Base-by-base conservation (phyloP, 2,888 invertebrate genomes). In the Copidosoma aretas region DNA sequence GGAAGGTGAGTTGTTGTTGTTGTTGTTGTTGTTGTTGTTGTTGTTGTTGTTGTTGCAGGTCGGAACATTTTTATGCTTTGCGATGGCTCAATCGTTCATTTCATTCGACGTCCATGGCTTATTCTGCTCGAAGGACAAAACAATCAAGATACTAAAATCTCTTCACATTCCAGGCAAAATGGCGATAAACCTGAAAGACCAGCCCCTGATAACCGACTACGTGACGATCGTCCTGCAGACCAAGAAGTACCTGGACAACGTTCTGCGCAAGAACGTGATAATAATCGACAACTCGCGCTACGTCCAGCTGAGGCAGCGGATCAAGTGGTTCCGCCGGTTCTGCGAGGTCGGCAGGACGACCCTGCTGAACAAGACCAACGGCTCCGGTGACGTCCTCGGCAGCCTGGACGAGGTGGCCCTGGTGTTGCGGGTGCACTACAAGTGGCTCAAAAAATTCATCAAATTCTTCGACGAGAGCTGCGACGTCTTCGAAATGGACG, bases 341-440 rank as follows among this genome's bases (percentile, higher is more conserved):
- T 75, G 84, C 15, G 81, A 81, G 67, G 74, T 86, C 4, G 86
- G 88, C 22, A 81, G 82, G 10, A 65, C 75, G 14, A 71, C 74
- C 12, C 67, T 83, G 54, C 81, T 84, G 63, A 84, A 83, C 74
- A 80, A 81, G 68, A 71, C 66, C 19, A 71, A 64, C 19, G 73
- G 73, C 39, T 54, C 53, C 1, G 75, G 78, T 41, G 59, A 66
- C 17, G 43, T 12, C 8, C 43, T 46, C 15, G 15, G 43, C 14
- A 76, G 80, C 64, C 46, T 77, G 71, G 84, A 88, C 60, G 87
- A 89, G 70, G 83, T 89, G 1, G 82, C 89, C 53, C 87, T 89
- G n/a, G 85, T 89, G 61, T 77, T 93, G 0, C 86, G 88, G 73
- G 85, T 92, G 15, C 92, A 93, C 78, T 91, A 89, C 76, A 91